phyloP scores from a whole-genome alignment of 2,888 invertebrate genomes.

The Proisotoma minuta region DNA sequence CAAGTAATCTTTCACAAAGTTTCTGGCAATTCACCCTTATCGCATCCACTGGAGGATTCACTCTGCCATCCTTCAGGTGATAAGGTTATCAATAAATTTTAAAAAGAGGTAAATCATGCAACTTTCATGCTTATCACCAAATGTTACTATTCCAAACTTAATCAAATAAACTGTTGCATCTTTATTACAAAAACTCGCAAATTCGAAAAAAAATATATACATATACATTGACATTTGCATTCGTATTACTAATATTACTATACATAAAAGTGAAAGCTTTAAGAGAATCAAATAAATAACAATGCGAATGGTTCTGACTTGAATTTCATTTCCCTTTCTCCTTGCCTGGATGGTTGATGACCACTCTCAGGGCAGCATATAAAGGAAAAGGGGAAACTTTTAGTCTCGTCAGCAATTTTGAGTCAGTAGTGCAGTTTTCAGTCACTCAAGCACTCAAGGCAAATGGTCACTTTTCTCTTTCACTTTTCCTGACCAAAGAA shows the following conservation, averaged over 20 bases:
- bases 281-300: conserved; percentile 9
- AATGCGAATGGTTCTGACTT: conserved; percentile 7
- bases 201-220: background rate
- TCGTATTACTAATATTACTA: background rate
- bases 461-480: conserved; percentile 19
- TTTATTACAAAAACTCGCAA: background rate
- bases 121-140: background rate
- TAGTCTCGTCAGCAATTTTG: conserved; percentile 27
- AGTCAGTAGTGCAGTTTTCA: conserved; percentile 21
- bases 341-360: background rate
- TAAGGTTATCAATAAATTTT: too few species aligned
- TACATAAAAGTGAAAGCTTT: background rate
- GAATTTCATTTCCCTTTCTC: background rate
- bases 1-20: conserved; percentile 14
- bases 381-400: conserved; percentile 22
- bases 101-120: background rate
- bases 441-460: conserved; percentile 31
- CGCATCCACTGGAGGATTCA: too few species aligned
- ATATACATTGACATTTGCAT: background rate
- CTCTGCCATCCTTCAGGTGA: too few species aligned
- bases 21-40: too few species aligned
- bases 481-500: background rate
- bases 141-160: background rate
- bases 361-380: conserved; percentile 12
- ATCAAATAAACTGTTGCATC: background rate